Evolutionary conservation across 2,797 vertebrate genomes (phyloP).

Genomic region (Periparus ater): DNA sequence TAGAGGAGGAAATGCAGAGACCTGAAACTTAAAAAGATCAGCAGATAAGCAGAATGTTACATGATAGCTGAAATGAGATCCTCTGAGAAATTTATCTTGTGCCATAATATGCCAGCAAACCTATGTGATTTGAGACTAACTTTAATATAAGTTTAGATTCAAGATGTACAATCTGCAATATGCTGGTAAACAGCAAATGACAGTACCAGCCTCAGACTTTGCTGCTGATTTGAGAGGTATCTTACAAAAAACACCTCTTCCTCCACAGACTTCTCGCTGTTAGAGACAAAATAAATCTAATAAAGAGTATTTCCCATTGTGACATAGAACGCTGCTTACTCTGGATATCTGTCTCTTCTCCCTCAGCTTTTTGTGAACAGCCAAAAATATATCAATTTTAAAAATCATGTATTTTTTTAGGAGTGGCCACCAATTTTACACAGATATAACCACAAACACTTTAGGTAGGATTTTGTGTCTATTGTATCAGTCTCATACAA

Average conservation of each 20-base stretch:
- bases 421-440: background rate
- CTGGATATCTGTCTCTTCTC: background rate
- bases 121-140: constrained; percentile 38
- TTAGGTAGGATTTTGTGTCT: background rate
- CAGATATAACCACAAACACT: background rate
- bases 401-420: background rate
- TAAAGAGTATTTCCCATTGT: background rate
- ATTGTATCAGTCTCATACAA: background rate
- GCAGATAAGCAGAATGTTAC: constrained; percentile 56
- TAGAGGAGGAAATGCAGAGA: constrained; percentile 64
- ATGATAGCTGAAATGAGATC: constrained; percentile 63
- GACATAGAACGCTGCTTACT: background rate
- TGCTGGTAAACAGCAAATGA: background rate
- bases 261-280: background rate
- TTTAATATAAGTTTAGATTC: constrained; percentile 31
- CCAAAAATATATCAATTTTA: background rate
- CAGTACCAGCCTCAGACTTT: background rate
- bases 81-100: constrained; percentile 63
- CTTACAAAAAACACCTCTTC: background rate
- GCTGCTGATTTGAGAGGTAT: background rate
- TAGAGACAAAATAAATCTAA: background rate
- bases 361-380: background rate
- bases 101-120: constrained; percentile 53
- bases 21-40: constrained; percentile 67
- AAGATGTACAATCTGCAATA: background rate